These are phyloP conservation scores for Leptinotarsa tumamoca DNA, from an alignment of 2,888 invertebrate species.

Conservation along the genomic window DNA sequence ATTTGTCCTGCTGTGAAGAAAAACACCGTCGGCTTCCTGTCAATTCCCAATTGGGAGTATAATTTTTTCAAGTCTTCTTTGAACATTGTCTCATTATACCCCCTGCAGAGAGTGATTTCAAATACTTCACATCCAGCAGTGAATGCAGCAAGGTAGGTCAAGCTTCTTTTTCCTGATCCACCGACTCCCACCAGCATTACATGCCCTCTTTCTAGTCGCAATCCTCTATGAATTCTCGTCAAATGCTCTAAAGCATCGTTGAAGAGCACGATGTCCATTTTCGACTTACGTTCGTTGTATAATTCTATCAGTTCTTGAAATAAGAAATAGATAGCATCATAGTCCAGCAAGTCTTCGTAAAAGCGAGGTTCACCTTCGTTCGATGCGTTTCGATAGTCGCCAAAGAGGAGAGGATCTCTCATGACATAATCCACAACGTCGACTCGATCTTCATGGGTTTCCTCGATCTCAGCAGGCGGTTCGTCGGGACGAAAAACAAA, in stretches of 20 bases:
- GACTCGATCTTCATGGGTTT: constrained; percentile 58
- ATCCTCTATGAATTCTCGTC: constrained; percentile 85
- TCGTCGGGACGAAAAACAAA: constrained; percentile 45
- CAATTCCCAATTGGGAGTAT: constrained; percentile 82
- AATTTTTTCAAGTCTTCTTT: constrained; percentile 88
- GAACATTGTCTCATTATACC: constrained; percentile 85
- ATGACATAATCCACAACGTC: constrained; percentile 76
- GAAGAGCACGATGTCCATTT: constrained; percentile 87
- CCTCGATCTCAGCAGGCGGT: constrained; percentile 33
- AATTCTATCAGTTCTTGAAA: constrained; percentile 92
- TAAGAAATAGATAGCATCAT: constrained; percentile 87
- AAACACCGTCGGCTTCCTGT: constrained; percentile 83
- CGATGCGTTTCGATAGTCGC: constrained; percentile 88
- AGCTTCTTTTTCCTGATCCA: constrained; percentile 88
- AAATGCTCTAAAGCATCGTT: constrained; percentile 93
- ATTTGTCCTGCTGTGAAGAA: constrained; percentile 88
- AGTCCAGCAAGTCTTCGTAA: constrained; percentile 92
- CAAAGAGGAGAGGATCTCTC: constrained; percentile 87
- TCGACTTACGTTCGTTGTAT: constrained; percentile 81
- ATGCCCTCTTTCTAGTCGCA: constrained; percentile 87
- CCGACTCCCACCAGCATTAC: constrained; percentile 89
- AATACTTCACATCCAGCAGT: constrained; percentile 87
- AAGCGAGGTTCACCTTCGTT: constrained; percentile 83
- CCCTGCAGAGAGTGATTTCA: constrained; percentile 85
- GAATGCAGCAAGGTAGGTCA: constrained; percentile 84